phyloP scores from a whole-genome alignment of 2,797 vertebrate genomes.

The Botia almorhae region DNA sequence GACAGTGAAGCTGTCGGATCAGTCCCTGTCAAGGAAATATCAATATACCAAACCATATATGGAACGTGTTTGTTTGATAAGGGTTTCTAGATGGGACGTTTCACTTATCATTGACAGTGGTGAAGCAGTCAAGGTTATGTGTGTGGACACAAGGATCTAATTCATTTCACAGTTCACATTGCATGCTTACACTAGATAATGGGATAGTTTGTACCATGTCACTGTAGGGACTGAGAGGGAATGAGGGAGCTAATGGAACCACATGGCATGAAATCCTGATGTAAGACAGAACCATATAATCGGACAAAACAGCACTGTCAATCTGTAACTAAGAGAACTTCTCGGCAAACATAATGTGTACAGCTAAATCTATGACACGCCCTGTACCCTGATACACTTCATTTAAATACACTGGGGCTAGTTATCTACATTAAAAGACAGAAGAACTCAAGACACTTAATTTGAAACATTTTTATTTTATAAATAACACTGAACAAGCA shows the following conservation, averaged over 20 bases:
- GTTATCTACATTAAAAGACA: background rate
- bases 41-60: background rate
- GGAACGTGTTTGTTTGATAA: conserved; percentile 9
- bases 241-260: background rate
- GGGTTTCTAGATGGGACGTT: background rate
- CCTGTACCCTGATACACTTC: conserved; percentile 18
- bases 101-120: background rate
- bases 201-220: conserved; percentile 8
- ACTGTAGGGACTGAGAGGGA: background rate
- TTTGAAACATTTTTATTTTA: conserved; percentile 67
- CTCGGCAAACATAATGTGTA: background rate
- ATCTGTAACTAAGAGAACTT: conserved; percentile 43
- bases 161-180: background rate
- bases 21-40: background rate
- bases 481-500: conserved; percentile 86
- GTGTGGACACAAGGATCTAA: background rate
- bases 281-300: background rate
- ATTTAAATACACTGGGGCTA: background rate
- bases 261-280: background rate
- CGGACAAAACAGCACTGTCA: conserved; percentile 3
- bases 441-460: background rate
- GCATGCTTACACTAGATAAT: background rate
- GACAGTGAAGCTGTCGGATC: conserved; percentile 57
- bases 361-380: background rate
- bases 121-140: conserved; percentile 4